Evolutionary conservation across 2,797 vertebrate species (phyloP), one percentile per base, ranked within the genome.

Genomic region (Pipistrellus pygmaeus): DNA sequence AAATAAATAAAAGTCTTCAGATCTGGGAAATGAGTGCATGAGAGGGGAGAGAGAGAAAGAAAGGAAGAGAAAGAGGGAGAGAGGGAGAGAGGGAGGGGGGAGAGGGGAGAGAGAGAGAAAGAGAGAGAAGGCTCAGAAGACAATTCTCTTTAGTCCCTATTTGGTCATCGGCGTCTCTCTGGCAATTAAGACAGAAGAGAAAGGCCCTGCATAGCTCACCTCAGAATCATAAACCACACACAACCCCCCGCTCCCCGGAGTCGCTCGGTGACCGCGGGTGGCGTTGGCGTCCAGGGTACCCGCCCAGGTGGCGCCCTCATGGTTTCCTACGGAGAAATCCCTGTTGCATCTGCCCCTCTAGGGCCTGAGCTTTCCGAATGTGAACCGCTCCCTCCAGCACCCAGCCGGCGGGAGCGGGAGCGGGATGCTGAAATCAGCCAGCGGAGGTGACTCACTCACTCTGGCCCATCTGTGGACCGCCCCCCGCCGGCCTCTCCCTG

Each of bases 201-300:
- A 96, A 85, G 57, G 84, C 86, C 86, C 12, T 86, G 76, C 81
- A 89, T 84, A 32, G 46, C 92, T 98, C 98, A 98, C 96, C 96
- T 93, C 95, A 96, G 96, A 92, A 77, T 96, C 95, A 93, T 98
- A 98, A 98, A 98, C 94, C 95, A 53, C 94, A 95, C 95, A 32
- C 57, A 90, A 86, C 95, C 94, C 89, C 95, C 97, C 97, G 90
- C 96, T 95, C 94, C 94, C 98, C 83, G 91, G 69, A 96, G 91
- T 83, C 97, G 97, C 38, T 30, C 10, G 12, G 32, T 23, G 72
- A 9, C 13, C 20, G 23, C 6, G 0, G 10, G 21, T 8, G 32
- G 30, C 14, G 35, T 2, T 15, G 38, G 23, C 83, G 57, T 9
- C 32, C 25, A n/a, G 38, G 11, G 8, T 41, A 20, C 51, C 30